Conservation (phyloP, 2,888 invertebrate genomes). For the Acrobeloides nanus region DNA sequence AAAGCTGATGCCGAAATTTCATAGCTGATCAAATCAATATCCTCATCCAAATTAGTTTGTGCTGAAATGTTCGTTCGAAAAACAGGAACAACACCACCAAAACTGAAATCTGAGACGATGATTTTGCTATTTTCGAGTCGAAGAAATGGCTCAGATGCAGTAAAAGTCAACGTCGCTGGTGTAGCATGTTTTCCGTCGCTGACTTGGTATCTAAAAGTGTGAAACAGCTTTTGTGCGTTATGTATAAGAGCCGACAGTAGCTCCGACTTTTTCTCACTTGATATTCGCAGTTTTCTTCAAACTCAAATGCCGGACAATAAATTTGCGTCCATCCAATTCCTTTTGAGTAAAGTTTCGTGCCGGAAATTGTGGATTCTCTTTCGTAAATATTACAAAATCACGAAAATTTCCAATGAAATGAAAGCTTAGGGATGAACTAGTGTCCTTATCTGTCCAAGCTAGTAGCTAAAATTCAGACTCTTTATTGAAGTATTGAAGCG, state of each 20-base stretch:
- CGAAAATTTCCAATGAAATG: conserved; percentile 21
- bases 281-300: conserved; percentile 12
- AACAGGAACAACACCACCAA: conserved; percentile 3
- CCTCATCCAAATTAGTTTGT: conserved; percentile 17
- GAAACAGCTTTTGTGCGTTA: too few species aligned
- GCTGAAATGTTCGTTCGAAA: conserved; percentile 8
- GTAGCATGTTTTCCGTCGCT: conserved; percentile 36
- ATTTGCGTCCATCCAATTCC: conserved; percentile 13
- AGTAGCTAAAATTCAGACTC: too few species aligned
- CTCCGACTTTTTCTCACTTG: too few species aligned
- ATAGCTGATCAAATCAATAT: conserved; percentile 3
- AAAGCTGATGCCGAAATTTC: conserved; percentile 1
- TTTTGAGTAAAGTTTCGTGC: conserved; percentile 24
- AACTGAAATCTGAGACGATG: neutral
- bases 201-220: conserved; percentile 37
- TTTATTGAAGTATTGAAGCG: too few species aligned
- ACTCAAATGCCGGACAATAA: conserved; percentile 23
- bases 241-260: too few species aligned
- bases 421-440: conserved; percentile 25
- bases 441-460: conserved; percentile 34
- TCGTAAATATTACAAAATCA: conserved; percentile 26
- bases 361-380: conserved; percentile 21
- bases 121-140: conserved; percentile 24
- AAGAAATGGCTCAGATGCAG: conserved; percentile 28
- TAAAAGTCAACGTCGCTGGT: conserved; percentile 11